Percentiles rank a stretch among this genome's conserved stretches.
Conservation (phyloP, 2,888 invertebrate genomes). For the Dyspetes luteomarginatus region DNA sequence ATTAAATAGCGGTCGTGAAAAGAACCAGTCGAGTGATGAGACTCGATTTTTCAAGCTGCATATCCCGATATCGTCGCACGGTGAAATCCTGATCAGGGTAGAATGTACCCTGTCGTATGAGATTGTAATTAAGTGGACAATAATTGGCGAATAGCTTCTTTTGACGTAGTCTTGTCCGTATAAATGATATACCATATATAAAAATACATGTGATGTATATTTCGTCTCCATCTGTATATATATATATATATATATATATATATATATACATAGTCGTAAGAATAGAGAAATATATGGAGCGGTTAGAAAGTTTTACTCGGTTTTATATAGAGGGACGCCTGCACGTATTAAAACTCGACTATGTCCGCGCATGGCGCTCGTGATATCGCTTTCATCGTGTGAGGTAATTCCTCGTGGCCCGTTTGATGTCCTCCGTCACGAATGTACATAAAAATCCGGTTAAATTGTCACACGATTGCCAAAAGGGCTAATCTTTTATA, state of each 20-base stretch:
- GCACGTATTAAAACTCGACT: constrained; percentile 62
- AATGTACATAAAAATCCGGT: constrained; percentile 9
- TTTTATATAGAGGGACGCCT: constrained; percentile 6
- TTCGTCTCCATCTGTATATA: not conserved
- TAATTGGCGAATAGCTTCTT: constrained; percentile 51
- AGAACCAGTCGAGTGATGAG: constrained; percentile 52
- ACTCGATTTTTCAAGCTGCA: constrained; percentile 36
- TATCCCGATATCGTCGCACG: constrained; percentile 26
- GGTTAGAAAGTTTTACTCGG: constrained; percentile 66
- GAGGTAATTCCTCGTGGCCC: constrained; percentile 56
- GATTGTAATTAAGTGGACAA: constrained; percentile 55
- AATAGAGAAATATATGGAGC: constrained; percentile 66
- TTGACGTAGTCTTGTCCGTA: constrained; percentile 14
- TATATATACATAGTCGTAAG: not conserved
- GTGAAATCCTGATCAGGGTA: constrained; percentile 51
- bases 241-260: not conserved
- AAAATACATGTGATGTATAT: not conserved
- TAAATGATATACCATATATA: not conserved
- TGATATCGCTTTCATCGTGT: constrained; percentile 66
- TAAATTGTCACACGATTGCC: not conserved
- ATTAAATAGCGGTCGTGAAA: constrained; percentile 54
- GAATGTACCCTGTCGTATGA: not conserved
- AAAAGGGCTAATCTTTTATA: not conserved
- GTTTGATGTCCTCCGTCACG: constrained; percentile 53
- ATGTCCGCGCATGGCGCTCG: not conserved